These are phyloP conservation scores for Geodia barretti DNA, from an alignment of 37 sponge, comb jelly and placozoan species.

Conservation along the genomic window DNA sequence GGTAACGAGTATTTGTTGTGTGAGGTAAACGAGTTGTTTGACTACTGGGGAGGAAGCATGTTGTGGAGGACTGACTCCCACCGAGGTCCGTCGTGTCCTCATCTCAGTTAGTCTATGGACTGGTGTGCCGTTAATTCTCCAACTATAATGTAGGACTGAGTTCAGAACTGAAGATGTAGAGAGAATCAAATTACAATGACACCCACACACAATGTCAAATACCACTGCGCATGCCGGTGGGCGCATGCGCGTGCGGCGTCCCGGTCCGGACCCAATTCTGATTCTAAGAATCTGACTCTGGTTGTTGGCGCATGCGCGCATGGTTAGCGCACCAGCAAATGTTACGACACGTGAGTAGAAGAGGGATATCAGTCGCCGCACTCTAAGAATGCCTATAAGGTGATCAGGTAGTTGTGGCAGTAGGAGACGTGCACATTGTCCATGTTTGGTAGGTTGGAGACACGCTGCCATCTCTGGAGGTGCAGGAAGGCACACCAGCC, in stretches of 20 bases:
- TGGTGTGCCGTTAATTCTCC: too few species aligned
- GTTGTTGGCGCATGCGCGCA: not conserved
- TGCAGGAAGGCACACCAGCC: conserved; percentile 64
- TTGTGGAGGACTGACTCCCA: conserved; percentile 75
- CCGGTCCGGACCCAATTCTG: too few species aligned
- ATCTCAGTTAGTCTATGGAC: conserved; percentile 67
- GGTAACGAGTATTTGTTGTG: not conserved
- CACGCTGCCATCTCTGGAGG: conserved; percentile 70
- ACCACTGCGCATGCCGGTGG: too few species aligned
- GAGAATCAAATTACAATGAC: conserved; percentile 56
- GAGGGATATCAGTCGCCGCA: not conserved
- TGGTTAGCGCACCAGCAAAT: too few species aligned
- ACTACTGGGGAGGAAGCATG: conserved; percentile 88
- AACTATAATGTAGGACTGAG: conserved; percentile 81
- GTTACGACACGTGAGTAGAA: too few species aligned
- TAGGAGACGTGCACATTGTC: not conserved
- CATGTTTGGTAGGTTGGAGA: conserved; percentile 68
- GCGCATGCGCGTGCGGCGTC: too few species aligned
- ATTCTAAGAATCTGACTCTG: not conserved
- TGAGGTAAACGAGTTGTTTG: conserved; percentile 70
- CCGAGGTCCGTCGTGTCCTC: conserved; percentile 61
- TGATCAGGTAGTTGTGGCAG: not conserved
- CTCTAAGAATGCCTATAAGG: not conserved
- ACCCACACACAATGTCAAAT: too few species aligned
- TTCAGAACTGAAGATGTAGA: conserved; percentile 75